Percentiles rank a stretch among this genome's conserved stretches.
Conservation (phyloP, 2,888 invertebrate species). For the Oasisia sp. region DNA sequence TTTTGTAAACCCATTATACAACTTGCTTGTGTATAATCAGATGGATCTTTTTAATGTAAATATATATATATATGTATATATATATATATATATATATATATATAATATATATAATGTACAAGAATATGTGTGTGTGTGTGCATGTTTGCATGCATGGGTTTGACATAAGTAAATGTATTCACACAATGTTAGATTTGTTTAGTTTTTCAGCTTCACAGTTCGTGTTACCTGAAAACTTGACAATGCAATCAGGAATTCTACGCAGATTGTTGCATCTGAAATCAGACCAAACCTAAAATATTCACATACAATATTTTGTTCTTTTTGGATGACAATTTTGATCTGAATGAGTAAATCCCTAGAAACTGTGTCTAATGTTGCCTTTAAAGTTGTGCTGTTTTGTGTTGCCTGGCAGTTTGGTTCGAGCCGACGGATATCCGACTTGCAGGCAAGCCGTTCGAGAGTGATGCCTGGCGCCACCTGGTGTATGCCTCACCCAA, state of each 20-base stretch:
- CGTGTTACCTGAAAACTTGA: neutral
- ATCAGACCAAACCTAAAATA: no score
- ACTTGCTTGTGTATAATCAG: neutral
- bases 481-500: slow-evolving; percentile 81
- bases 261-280: neutral
- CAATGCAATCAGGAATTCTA: neutral
- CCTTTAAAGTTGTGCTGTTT: slow-evolving; percentile 50
- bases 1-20: neutral
- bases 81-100: slow-evolving; percentile 22
- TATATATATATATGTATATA: slow-evolving; percentile 17
- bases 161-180: no score
- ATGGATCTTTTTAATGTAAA: neutral
- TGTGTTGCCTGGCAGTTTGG: slow-evolving; percentile 75
- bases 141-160: neutral
- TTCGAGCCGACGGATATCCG: slow-evolving; percentile 89
- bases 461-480: slow-evolving; percentile 66
- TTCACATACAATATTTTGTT: no score
- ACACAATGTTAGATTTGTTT: no score
- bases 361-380: neutral
- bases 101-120: neutral
- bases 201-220: neutral
- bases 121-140: neutral
- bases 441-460: slow-evolving; percentile 80
- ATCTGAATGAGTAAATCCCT: no score
- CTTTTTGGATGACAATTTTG: no score